Evolutionary conservation across 92 coral and sea anemone species (phyloP).

Genomic region (Parazoanthus swiftii): DNA sequence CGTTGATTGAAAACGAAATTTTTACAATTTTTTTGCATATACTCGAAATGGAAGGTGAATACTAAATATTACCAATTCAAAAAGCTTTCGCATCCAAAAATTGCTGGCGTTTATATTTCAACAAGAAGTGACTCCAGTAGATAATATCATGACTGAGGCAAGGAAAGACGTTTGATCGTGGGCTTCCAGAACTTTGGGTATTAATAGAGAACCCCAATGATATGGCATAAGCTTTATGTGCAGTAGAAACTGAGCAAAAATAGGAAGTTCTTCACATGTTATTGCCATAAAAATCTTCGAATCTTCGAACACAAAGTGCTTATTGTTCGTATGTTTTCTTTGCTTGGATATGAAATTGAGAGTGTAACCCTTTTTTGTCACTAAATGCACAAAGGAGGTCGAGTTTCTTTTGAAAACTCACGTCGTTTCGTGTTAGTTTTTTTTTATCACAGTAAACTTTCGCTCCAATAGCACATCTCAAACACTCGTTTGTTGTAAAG

Average conservation of each 20-base stretch:
- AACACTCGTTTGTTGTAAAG: neutral
- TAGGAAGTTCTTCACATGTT: neutral
- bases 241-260: neutral
- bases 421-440: neutral
- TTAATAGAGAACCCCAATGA: neutral
- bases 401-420: neutral
- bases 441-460: neutral
- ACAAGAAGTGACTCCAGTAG: constrained; percentile 4
- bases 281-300: neutral
- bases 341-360: constrained; percentile 10
- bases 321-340: constrained; percentile 13
- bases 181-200: neutral
- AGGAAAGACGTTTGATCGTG: neutral
- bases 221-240: neutral
- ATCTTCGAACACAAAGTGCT: constrained; percentile 25
- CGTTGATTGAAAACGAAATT: constrained; percentile 14
- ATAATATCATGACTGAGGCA: constrained; percentile 12
- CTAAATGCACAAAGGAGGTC: neutral
- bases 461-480: neutral
- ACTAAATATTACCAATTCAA: neutral
- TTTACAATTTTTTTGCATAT: neutral
- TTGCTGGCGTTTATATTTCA: constrained; percentile 8
- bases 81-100: neutral
- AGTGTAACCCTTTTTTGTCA: constrained; percentile 29
- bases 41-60: neutral